Percentiles rank a stretch among this genome's conserved stretches.
phyloP scores from a whole-genome alignment of 2,888 invertebrate genomes.

The Nephrotoma guestfalica region DNA sequence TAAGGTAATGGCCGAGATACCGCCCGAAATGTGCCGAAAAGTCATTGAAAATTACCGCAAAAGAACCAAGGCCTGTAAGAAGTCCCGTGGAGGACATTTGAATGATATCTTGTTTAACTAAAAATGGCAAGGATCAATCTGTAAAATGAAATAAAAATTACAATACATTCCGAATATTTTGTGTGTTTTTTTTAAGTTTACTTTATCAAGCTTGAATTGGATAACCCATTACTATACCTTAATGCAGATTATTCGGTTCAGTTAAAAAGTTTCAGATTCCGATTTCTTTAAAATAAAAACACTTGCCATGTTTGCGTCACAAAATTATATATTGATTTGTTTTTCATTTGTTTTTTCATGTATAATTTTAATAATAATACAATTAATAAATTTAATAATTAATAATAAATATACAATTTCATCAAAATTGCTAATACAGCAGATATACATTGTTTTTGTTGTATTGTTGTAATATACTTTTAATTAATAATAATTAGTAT shows the following conservation, averaged over 20 bases:
- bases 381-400: neutral
- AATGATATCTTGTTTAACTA: too few relatives aligned
- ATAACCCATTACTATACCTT: too few relatives aligned
- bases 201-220: too few relatives aligned
- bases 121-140: too few relatives aligned
- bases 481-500: neutral
- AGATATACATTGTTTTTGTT: neutral
- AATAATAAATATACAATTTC: neutral
- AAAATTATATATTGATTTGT: slow-evolving; percentile 1
- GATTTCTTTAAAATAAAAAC: neutral
- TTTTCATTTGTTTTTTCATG: neutral
- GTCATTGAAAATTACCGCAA: too few relatives aligned
- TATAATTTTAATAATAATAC: neutral
- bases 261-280: neutral
- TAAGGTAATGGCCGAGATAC: too few relatives aligned
- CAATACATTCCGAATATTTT: too few relatives aligned
- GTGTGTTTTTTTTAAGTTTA: too few relatives aligned
- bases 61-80: too few relatives aligned
- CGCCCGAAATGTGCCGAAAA: too few relatives aligned
- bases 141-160: too few relatives aligned
- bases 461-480: neutral
- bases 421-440: neutral
- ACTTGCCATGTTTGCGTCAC: neutral
- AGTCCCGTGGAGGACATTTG: too few relatives aligned
- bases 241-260: neutral